These are phyloP conservation scores for Magallana gigas DNA, from an alignment of 1,140 invertebrate species.

Conservation along the genomic window DNA sequence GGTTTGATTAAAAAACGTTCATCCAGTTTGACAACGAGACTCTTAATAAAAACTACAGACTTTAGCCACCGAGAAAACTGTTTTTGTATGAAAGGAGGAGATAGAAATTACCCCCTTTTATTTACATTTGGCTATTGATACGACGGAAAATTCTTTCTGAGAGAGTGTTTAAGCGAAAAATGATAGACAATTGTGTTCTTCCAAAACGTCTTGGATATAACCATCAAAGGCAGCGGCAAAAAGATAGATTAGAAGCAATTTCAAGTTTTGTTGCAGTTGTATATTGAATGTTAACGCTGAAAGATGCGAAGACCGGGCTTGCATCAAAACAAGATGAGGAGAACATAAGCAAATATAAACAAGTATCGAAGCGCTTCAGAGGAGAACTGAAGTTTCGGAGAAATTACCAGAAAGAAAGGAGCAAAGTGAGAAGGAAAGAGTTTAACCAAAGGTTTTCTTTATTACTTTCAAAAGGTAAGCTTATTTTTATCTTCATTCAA, in stretches of 20 bases:
- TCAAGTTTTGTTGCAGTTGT: constrained; percentile 34
- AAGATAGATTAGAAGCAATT: constrained; percentile 12
- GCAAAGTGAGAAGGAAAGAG: not conserved
- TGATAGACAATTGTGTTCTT: constrained; percentile 28
- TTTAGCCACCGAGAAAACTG: not conserved
- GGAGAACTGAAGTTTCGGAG: not conserved
- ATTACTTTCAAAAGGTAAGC: not conserved
- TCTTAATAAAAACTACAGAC: not conserved
- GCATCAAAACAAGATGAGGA: constrained; percentile 26
- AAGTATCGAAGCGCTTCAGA: constrained; percentile 8
- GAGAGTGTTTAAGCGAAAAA: not conserved
- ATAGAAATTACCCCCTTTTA: not conserved
- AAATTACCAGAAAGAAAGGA: not conserved
- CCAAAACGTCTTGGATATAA: not conserved
- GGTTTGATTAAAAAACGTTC: constrained; percentile 24
- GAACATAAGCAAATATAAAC: constrained; percentile 34
- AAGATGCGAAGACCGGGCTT: not conserved
- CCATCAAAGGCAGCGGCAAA: not conserved
- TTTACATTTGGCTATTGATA: constrained; percentile 16
- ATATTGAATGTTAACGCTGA: constrained; percentile 34
- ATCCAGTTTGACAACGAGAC: constrained; percentile 16
- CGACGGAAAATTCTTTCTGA: not conserved
- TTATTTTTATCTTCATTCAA: not conserved
- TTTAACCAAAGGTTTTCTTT: not conserved
- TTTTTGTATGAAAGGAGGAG: not conserved